Percentiles rank a stretch among this genome's conserved stretches.
Evolutionary conservation across 2,888 invertebrate genomes (phyloP).

Genomic region (Eupithecia dodoneata): DNA sequence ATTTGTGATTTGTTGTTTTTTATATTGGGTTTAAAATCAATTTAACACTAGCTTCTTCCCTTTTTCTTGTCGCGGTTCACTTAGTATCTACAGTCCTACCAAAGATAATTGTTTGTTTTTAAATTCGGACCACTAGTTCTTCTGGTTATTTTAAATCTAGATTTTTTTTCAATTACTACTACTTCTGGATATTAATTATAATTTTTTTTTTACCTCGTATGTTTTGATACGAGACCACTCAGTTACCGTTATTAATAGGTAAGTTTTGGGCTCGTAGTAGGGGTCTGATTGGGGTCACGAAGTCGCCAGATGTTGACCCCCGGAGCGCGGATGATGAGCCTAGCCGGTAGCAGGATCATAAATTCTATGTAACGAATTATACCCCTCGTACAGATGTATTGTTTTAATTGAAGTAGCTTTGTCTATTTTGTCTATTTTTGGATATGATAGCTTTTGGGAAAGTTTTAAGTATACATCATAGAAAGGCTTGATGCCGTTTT

Average conservation of each 20-base stretch:
- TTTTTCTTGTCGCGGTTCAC: too few species aligned
- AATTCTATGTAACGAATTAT: constrained; percentile 61
- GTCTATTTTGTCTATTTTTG: neutral
- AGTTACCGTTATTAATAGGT: constrained; percentile 23
- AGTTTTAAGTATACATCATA: neutral
- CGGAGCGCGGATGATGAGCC: constrained; percentile 74
- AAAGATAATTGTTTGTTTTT: neutral
- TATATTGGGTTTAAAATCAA: neutral
- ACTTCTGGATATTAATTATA: neutral
- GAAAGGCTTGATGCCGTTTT: neutral
- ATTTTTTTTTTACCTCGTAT: neutral
- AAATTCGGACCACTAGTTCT: neutral
- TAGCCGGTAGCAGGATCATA: constrained; percentile 57
- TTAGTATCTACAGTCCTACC: neutral
- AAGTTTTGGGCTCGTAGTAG: constrained; percentile 28
- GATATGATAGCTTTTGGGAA: neutral
- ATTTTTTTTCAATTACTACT: too few species aligned
- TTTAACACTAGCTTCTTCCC: neutral
- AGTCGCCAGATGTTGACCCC: constrained; percentile 80
- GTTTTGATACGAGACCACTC: neutral
- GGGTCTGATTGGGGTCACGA: constrained; percentile 50
- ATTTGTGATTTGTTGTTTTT: neutral
- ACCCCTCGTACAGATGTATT: constrained; percentile 45
- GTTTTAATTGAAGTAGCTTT: constrained; percentile 22
- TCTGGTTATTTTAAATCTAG: neutral